Evolutionary conservation across 1,140 invertebrate genomes (phyloP).

Genomic region (Calosoma granatense): DNA sequence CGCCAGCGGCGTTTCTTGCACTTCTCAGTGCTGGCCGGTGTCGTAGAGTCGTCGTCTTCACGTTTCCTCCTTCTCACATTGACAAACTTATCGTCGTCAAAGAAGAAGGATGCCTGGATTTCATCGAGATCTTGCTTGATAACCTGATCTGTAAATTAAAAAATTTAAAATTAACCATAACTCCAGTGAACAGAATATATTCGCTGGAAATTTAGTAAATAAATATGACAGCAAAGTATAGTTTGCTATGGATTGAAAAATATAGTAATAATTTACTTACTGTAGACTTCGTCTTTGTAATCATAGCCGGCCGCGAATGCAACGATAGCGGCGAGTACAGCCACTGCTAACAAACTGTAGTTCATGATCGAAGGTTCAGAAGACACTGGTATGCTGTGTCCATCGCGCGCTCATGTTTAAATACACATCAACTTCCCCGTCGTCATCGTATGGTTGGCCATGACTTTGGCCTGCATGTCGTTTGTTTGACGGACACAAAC

Average conservation of each 20-base stretch:
- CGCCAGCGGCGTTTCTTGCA: slow-evolving; percentile 18
- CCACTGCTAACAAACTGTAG: slow-evolving; percentile 8
- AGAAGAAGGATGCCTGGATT: neutral
- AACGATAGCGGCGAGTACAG: slow-evolving; percentile 11
- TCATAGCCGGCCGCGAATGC: slow-evolving; percentile 18
- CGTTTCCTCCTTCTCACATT: slow-evolving; percentile 15
- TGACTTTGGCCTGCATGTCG: neutral
- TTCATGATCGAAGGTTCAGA: slow-evolving; percentile 1
- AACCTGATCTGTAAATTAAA: neutral
- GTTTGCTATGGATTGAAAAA: no score
- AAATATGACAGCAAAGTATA: slow-evolving; percentile 1
- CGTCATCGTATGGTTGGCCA: neutral
- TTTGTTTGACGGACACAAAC: no score
- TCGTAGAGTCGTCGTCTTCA: slow-evolving; percentile 22
- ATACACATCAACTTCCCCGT: neutral
- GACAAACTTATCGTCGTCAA: neutral
- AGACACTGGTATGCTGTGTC: neutral
- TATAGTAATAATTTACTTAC: slow-evolving; percentile 20
- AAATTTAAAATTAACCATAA: neutral
- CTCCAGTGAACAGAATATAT: no score
- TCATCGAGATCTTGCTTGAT: slow-evolving; percentile 14
- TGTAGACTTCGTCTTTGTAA: slow-evolving; percentile 22
- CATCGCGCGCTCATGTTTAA: neutral
- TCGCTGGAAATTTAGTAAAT: neutral
- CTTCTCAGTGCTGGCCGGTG: slow-evolving; percentile 17